phyloP scores from a whole-genome alignment of 2,113 vertebrate species.

The Siphamia tubifer region DNA sequence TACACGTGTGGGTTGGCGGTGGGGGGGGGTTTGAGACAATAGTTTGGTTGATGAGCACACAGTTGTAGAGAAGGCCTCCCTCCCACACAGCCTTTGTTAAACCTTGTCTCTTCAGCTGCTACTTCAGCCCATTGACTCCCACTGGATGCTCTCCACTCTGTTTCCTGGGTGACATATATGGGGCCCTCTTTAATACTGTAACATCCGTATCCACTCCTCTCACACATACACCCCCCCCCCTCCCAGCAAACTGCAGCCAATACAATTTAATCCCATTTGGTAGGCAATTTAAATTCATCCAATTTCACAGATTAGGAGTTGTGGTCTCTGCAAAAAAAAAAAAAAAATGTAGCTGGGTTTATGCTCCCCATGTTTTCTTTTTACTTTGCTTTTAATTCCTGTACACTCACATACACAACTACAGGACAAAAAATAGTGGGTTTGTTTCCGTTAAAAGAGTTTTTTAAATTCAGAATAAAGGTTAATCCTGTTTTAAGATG shows the following conservation, averaged over 20 bases:
- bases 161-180: conserved; percentile 65
- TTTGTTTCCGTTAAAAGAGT: too few relatives aligned
- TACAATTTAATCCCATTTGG: conserved; percentile 79
- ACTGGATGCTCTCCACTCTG: conserved; percentile 60
- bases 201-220: conserved; percentile 69
- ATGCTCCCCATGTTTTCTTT: conserved; percentile 38
- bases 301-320: conserved; percentile 79
- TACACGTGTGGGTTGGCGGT: conserved; percentile 57
- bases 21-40: conserved; percentile 69
- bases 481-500: too few relatives aligned
- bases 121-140: conserved; percentile 71
- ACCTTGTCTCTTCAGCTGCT: conserved; percentile 60
- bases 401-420: too few relatives aligned
- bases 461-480: too few relatives aligned
- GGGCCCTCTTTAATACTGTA: conserved; percentile 65
- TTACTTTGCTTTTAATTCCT: conserved; percentile 19
- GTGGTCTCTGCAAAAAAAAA: conserved; percentile 38
- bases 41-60: conserved; percentile 59
- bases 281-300: conserved; percentile 75
- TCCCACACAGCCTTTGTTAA: conserved; percentile 74
- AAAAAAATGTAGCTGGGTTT: conserved; percentile 18
- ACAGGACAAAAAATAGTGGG: too few relatives aligned
- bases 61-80: conserved; percentile 61
- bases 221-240: conserved; percentile 41
- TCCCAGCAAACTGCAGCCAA: conserved; percentile 56